Base-by-base conservation (phyloP, 2,113 vertebrate species). In the Seriola quinqueradiata region DNA sequence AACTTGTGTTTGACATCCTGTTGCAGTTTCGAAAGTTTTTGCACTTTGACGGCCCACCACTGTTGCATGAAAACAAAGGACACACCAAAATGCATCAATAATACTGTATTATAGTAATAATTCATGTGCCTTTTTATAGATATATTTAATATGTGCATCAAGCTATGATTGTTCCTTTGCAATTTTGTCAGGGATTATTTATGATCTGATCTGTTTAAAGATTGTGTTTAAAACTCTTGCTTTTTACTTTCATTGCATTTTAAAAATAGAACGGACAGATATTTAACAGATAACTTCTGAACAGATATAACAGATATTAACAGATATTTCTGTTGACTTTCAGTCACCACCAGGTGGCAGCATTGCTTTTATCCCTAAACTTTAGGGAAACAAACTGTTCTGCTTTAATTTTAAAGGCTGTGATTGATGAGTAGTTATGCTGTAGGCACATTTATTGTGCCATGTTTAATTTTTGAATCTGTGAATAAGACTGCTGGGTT, bases 301-400 rank as follows among this genome's bases (percentile, higher is more conserved):
- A 25, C 25, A 25, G 25, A 25, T 25, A 25, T 25, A 25, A 25
- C 25, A 25, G 25, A 25, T 25, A 25, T 66, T 42, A 25, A 46
- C 59, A 57, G 50, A 48, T 40, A 28, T 25, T 48, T 64, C 10
- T 76, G n/a, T 76, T 80, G 11, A 8, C 40, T 60, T 25, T 40
- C 11, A 38, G 14, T 69, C 46, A 65, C 81, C 91, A 90, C 75
- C 58, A 87, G 92, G 82, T 81, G 90, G 88, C 77, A 52, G 21
- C 17, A 28, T 63, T 65, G 4, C 44, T 44, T 76, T 68, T 79
- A 63, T 61, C 36, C 52, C 50, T 80, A 16, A 66, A 28, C 61
- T 78, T 79, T 19, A 50, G 77, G 68, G 34, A 61, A 4, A 5
- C 38, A 61, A 4, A 5, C 42, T 40, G 1, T 70, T 32, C 48